Percentiles rank a stretch among this genome's conserved stretches.
Conservation (phyloP, 2,113 vertebrate genomes). For the Plestiodon gilberti region DNA sequence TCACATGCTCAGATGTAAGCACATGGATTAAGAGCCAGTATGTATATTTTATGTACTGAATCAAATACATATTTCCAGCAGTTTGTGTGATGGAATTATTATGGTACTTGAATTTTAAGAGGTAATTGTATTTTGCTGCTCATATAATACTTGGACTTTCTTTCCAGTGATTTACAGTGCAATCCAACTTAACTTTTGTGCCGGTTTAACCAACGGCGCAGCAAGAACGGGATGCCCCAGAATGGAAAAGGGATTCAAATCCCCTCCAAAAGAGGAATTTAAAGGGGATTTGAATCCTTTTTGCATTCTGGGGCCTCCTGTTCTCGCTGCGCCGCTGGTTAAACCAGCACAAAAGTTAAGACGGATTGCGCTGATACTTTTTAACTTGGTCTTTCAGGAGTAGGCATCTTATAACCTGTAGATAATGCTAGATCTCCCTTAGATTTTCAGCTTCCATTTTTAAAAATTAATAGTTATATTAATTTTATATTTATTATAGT, state of each 20-base stretch:
- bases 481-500: no score
- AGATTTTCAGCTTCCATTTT: not conserved
- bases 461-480: not conserved
- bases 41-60: not conserved
- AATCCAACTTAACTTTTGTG: no score
- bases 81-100: not conserved
- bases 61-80: not conserved
- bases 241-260: no score
- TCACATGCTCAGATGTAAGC: not conserved
- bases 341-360: no score
- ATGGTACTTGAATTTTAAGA: not conserved
- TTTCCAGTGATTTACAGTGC: not conserved
- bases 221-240: no score
- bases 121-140: constrained; percentile 5
- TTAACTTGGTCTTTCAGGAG: not conserved
- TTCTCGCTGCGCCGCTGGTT: no score
- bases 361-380: no score
- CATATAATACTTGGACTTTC: not conserved
- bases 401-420: not conserved
- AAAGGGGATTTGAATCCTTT: no score
- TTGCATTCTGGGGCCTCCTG: no score
- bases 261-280: no score
- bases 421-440: not conserved
- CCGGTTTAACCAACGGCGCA: no score
- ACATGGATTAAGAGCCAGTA: not conserved